A percentile compares a stretch with the other conserved stretches of the same genome.
phyloP scores from a whole-genome alignment of 2,113 vertebrate genomes.

The Ochotona princeps region DNA sequence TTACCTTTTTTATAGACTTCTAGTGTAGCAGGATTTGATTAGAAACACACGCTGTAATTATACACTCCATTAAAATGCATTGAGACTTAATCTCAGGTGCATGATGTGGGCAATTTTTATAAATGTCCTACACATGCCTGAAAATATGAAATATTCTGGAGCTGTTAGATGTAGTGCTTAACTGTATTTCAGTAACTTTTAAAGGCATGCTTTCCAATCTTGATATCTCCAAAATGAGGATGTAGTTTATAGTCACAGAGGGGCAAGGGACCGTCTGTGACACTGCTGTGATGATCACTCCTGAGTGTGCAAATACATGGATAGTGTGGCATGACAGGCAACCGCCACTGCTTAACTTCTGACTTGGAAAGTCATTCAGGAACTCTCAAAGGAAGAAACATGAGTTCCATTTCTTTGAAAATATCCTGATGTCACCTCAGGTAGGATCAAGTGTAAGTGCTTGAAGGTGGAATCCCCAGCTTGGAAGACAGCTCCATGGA shows the following conservation, averaged over 20 bases:
- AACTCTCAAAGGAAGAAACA: background rate
- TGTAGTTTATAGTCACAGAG: background rate
- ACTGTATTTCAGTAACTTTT: background rate
- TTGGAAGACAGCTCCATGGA: background rate
- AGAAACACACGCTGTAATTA: background rate
- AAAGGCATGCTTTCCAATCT: background rate
- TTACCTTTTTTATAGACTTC: background rate
- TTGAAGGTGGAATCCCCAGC: background rate
- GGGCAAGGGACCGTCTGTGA: background rate
- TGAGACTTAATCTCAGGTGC: no score
- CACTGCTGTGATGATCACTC: no score
- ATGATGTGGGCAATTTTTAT: background rate
- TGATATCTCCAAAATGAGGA: background rate
- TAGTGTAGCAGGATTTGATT: background rate
- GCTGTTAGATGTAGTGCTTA: background rate
- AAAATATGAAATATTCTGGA: background rate
- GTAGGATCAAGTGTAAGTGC: background rate
- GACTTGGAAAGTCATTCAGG: background rate
- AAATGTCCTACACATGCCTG: background rate
- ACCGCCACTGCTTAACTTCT: background rate
- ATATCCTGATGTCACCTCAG: background rate
- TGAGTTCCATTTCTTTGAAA: background rate
- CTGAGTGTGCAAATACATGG: no score
- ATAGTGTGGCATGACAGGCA: background rate
- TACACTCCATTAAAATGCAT: background rate